Conservation (phyloP, 2,888 invertebrate species). For the Molorchus minor region DNA sequence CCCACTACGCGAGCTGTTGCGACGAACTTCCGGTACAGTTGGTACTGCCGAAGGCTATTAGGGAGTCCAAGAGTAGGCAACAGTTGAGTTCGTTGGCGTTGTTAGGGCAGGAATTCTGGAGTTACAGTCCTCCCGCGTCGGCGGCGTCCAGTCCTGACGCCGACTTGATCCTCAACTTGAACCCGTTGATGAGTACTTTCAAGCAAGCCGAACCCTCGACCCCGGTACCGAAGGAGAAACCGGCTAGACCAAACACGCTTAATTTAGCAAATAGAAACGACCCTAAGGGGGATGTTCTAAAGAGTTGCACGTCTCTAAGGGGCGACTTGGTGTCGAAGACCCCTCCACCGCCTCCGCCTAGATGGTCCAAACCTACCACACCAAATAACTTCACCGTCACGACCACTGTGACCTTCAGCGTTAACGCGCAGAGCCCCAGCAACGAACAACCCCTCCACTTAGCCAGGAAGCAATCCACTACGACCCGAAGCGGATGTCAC, state of each 20-base stretch:
- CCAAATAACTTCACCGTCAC: conserved; percentile 82
- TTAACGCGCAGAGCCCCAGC: conserved; percentile 67
- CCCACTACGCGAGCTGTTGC: conserved; percentile 93
- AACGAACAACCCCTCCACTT: conserved; percentile 34
- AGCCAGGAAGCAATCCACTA: conserved; percentile 48
- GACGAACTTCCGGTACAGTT: conserved; percentile 94
- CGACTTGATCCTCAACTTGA: conserved; percentile 79
- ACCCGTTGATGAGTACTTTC: conserved; percentile 78
- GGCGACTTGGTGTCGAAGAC: conserved; percentile 62
- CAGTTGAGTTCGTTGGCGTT: conserved; percentile 90
- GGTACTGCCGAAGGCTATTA: conserved; percentile 83
- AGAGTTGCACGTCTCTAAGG: conserved; percentile 47
- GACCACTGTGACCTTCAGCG: conserved; percentile 86
- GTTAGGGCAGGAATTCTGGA: conserved; percentile 88
- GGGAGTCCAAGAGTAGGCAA: conserved; percentile 88
- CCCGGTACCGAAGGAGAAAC: conserved; percentile 63
- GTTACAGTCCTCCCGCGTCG: conserved; percentile 61
- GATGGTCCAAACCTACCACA: conserved; percentile 82
- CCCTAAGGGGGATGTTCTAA: conserved; percentile 44
- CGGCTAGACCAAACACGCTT: conserved; percentile 84
- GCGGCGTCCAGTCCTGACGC: conserved; percentile 65
- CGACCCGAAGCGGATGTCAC: conserved; percentile 76
- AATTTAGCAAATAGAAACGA: conserved; percentile 72
- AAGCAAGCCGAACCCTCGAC: conserved; percentile 71
- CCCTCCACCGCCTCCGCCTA: conserved; percentile 84